Base-by-base conservation (phyloP, 2,797 vertebrate species). In the Odontamblyopus lacepedii region DNA sequence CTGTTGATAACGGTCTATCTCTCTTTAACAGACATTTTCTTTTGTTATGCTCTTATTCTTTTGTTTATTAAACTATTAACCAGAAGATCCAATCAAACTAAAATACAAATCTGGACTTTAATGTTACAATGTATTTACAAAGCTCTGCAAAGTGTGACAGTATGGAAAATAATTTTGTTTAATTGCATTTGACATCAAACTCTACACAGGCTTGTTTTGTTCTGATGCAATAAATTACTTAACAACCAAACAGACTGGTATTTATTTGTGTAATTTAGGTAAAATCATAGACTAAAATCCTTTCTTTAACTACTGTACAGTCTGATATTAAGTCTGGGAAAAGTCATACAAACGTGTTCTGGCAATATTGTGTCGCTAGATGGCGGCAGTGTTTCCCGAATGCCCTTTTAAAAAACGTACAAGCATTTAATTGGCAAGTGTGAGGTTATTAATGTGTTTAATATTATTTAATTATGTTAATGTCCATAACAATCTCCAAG, bases 191-290 rank as follows among this genome's bases (percentile, higher is more conserved):
- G 38, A 3, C 41, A 3, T 66, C 23, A n/a, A n/a, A 84, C 65
- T 88, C 73, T 69, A 72, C 69, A 72, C 76, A 0, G 44, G 72
- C 81, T 78, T 62, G 23, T 18, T 2, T 74, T 76, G 27, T 30
- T 69, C 68, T 73, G 70, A 78, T 82, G 70, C 83, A 93, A 93
- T 93, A 84, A 77, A 80, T 84, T 83, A 70, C 78, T 70, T 76
- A 64, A 74, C 65, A 73, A 66, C 44, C n/a, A 23, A 13, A 32
- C 15, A 5, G 27, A 4, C 15, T 59, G 56, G n/a, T 5, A 16
- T 67, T n/a, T 48, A 44, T 44, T 44, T 44, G 7, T 35, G 35
- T 35, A 35, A 35, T 35, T 35, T 44, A 44, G 9, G 6, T 35
- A 0, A 32, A 32, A 19, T 32, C 2, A 4, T 35, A n/a, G 1